Evolutionary conservation across 1,140 invertebrate species (phyloP).

Genomic region (Parasteatoda tepidariorum): DNA sequence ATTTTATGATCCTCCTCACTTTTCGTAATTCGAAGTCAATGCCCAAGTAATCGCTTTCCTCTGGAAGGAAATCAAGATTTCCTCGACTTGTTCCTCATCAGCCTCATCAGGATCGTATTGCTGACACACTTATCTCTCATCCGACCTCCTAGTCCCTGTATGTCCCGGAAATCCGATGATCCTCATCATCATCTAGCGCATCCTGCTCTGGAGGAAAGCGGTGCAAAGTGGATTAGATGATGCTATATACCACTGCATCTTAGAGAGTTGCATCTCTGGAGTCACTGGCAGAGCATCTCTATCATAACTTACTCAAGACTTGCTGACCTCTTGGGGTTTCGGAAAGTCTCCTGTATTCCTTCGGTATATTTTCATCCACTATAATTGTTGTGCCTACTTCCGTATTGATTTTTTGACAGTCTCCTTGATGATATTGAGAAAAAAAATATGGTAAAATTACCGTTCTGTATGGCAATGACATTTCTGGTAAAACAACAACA

Average conservation of each 20-base stretch:
- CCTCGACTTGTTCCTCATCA: background rate
- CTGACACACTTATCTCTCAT: slow-evolving; percentile 37
- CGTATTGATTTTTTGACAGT: no score
- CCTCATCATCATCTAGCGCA: background rate
- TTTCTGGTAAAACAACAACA: no score
- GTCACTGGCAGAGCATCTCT: background rate
- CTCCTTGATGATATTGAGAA: no score
- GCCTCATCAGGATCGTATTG: slow-evolving; percentile 21
- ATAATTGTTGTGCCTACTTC: no score
- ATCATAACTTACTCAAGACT: background rate
- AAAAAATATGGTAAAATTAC: no score
- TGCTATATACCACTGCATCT: background rate
- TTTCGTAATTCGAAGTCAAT: no score
- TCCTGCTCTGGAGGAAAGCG: background rate
- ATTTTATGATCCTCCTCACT: no score
- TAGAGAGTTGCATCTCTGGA: background rate
- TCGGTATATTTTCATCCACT: no score
- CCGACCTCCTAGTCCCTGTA: background rate
- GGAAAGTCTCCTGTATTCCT: background rate
- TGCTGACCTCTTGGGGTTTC: background rate
- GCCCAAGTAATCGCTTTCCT: background rate
- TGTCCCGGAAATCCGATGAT: slow-evolving; percentile 37
- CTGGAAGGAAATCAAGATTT: background rate
- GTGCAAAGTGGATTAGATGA: background rate
- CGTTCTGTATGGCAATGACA: no score